Base-by-base conservation (phyloP, 2,888 invertebrate genomes). In the Drosophila colorata region DNA sequence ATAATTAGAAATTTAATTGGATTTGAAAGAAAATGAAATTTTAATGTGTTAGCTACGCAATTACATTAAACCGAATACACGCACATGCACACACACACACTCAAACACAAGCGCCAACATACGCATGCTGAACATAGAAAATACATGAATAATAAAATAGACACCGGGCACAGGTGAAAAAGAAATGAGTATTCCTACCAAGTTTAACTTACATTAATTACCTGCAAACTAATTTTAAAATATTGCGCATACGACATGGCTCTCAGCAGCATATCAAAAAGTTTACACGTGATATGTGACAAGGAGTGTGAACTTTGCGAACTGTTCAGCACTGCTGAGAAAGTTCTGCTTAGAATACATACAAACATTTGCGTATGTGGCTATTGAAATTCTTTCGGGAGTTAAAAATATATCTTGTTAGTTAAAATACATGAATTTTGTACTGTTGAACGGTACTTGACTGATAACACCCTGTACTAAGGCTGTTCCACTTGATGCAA, bases 1-100 rank as follows among this genome's bases (percentile, higher is more conserved):
- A 69, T 87, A 84, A 84, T 84, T 74, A 69, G 86, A 79, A 84
- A 86, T 86, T 85, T 84, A 84, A 84, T 88, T 84, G 86, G 84
- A 77, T 87, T 85, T 77, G 53, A 60, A 72, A 64, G 83, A 71
- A 75, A 79, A 84, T 84, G 65, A 87, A 84, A 85, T 83, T 87
- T 85, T 84, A 86, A 84, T 84, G 69, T 60, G 44, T 57, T 61
- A 52, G 55, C 60, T 53, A 70, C 51, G 79, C 60, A 84, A 78
- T 81, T 78, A 78, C 84, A 74, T 80, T 58, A 74, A 69, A 86
- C 58, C 49, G 71, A 51, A 56, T 65, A 81, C 43, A 56, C 40
- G 23, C 43, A 16, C 41, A 38, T n/a, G 40, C 41, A 70, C 31
- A 9, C 28, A 28, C 28, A 70, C 28, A 9, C 28, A 28, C 28